These are phyloP conservation scores for Rhinophrynus dorsalis DNA, from an alignment of 2,797 vertebrate species.

Conservation along the genomic window DNA sequence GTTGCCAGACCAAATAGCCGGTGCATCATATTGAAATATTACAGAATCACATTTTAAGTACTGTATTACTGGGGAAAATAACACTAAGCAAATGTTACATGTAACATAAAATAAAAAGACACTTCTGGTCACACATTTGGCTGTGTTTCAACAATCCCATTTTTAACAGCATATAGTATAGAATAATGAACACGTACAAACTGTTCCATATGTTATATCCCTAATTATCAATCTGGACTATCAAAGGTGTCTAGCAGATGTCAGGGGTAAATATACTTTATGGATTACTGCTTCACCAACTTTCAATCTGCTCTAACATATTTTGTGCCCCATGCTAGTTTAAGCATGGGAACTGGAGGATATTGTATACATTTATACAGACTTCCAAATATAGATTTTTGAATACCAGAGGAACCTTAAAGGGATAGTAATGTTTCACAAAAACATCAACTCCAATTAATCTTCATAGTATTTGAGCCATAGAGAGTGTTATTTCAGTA, in stretches of 20 bases:
- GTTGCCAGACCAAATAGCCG: background rate
- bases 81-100: background rate
- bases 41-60: background rate
- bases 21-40: background rate
- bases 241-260: constrained; percentile 37
- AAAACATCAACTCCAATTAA: no score
- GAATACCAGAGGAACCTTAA: background rate
- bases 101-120: background rate
- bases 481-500: no score
- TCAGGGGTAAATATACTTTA: constrained; percentile 38
- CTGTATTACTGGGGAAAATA: background rate
- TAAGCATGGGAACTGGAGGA: background rate
- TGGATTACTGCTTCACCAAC: constrained; percentile 36
- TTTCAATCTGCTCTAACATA: constrained; percentile 37
- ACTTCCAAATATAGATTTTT: background rate
- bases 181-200: constrained; percentile 35
- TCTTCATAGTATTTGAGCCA: no score
- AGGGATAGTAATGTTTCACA: no score
- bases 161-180: background rate
- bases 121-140: background rate
- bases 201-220: constrained; percentile 38
- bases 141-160: background rate
- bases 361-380: background rate
- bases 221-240: constrained; percentile 41
- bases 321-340: constrained; percentile 24